Evolutionary conservation across 2,113 vertebrate species (phyloP), one percentile per base, ranked within the genome.

Genomic region (Hemichromis elongatus): DNA sequence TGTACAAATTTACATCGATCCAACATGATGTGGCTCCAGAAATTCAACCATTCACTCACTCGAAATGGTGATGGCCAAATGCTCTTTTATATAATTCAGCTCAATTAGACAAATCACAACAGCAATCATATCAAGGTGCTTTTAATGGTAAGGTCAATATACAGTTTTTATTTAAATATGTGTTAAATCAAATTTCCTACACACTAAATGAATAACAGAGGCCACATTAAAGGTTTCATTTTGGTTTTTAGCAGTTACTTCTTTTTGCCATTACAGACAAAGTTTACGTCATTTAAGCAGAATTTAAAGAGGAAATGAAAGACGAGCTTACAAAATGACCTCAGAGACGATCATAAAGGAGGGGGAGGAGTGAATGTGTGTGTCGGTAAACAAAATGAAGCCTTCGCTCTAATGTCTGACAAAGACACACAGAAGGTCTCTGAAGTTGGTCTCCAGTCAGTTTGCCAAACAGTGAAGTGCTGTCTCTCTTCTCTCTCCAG

Each of bases 401-500:
- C 42, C 47, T 21, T 70, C 4, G 19, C 86, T 85, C 82, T 89
- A 9, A 13, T 75, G 66, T 77, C 42, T 80, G 68, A 81, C 81
- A 87, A 61, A 79, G 53, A 77, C 28, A 79, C 24, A 55, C 79
- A 83, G 84, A 86, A 86, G 79, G 87, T 85, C 78, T 90, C 2
- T 83, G 86, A 83, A 84, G 90, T 84, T 86, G 16, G 55, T 88
- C 87, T 59, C 47, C 61, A 33, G 81, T 79, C 40, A 30, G 33
- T 83, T 85, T 86, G 82, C 90, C 86, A 88, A 84, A 87, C 82
- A 81, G 56, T 80, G 80, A 82, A 86, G 86, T 55, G 81, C 81
- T 87, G 82, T 81, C 59, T 90, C 68, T 92, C 37, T 89, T 92
- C 83, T 90, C 66, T 89, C 89, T 86, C 85, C 89, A 88, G 81